These are phyloP conservation scores for Drosophila greeni DNA, from an alignment of 2,888 invertebrate genomes.

Conservation along the genomic window DNA sequence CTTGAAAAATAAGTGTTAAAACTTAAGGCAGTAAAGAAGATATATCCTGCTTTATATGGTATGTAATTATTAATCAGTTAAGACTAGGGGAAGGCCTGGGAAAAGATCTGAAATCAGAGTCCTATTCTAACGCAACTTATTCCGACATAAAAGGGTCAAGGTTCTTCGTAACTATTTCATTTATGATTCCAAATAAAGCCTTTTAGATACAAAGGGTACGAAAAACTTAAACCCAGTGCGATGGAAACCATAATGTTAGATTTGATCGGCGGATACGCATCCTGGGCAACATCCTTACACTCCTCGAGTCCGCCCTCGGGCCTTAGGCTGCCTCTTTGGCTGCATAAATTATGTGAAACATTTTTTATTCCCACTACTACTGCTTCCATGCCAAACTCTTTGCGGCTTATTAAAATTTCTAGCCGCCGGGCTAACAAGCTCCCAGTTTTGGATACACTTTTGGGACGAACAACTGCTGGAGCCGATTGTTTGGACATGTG, in stretches of 20 bases:
- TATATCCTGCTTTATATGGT: not conserved
- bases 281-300: slow-evolving; percentile 27
- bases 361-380: slow-evolving; percentile 41
- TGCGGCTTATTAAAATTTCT: slow-evolving; percentile 53
- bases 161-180: not conserved
- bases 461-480: slow-evolving; percentile 5
- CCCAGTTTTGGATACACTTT: slow-evolving; percentile 5
- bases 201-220: too few species aligned
- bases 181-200: not conserved
- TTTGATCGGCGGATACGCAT: slow-evolving; percentile 29
- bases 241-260: slow-evolving; percentile 7
- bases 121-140: too few species aligned
- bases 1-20: not conserved
- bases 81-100: not conserved
- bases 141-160: not conserved
- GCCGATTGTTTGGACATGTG: slow-evolving; percentile 39
- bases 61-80: not conserved
- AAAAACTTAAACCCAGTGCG: not conserved
- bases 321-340: slow-evolving; percentile 5
- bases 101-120: not conserved
- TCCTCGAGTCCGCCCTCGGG: not conserved
- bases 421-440: slow-evolving; percentile 44
- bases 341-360: slow-evolving; percentile 50
- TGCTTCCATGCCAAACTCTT: slow-evolving; percentile 14
- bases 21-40: not conserved